phyloP scores from a whole-genome alignment of 2,797 vertebrate genomes.

The Pangasius mekongensis region DNA sequence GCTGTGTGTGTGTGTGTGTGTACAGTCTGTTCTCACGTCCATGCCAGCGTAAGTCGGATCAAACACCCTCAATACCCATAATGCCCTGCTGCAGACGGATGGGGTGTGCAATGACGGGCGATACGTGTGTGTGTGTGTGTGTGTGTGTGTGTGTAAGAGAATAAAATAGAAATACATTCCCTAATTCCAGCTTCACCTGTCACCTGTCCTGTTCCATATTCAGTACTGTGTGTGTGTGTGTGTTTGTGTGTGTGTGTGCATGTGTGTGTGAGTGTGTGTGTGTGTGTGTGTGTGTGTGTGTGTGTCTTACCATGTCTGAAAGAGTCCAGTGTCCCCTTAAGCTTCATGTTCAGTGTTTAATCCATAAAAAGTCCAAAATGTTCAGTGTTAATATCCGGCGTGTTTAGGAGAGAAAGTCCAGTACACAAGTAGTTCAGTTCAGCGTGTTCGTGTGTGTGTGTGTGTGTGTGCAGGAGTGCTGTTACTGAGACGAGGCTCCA shows the following conservation, averaged over 20 bases:
- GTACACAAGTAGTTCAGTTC: conserved; percentile 2
- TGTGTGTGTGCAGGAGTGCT: conserved; percentile 23
- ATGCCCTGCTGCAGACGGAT: conserved; percentile 3
- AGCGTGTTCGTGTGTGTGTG: not conserved
- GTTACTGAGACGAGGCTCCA: conserved; percentile 37
- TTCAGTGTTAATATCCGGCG: not conserved
- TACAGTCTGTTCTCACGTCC: conserved; percentile 13
- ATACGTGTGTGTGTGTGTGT: not conserved
- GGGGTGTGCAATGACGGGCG: not conserved
- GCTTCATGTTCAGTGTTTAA: conserved; percentile 13
- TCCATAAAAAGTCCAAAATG: conserved; percentile 15
- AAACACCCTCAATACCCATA: conserved; percentile 4
- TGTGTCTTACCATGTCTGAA: conserved; percentile 17
- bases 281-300: not conserved
- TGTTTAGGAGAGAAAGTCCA: not conserved
- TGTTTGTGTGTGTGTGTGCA: not conserved
- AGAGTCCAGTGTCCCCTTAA: not conserved
- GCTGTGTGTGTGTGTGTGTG: conserved; percentile 1
- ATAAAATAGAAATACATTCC: not conserved
- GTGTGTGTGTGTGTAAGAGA: not conserved
- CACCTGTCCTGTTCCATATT: not conserved
- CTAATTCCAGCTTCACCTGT: not conserved
- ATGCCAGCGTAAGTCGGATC: conserved; percentile 18
- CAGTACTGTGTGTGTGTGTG: not conserved
- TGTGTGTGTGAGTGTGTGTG: not conserved